Base-by-base conservation (phyloP, 2,113 vertebrate species). In the Eurystomus gularis region DNA sequence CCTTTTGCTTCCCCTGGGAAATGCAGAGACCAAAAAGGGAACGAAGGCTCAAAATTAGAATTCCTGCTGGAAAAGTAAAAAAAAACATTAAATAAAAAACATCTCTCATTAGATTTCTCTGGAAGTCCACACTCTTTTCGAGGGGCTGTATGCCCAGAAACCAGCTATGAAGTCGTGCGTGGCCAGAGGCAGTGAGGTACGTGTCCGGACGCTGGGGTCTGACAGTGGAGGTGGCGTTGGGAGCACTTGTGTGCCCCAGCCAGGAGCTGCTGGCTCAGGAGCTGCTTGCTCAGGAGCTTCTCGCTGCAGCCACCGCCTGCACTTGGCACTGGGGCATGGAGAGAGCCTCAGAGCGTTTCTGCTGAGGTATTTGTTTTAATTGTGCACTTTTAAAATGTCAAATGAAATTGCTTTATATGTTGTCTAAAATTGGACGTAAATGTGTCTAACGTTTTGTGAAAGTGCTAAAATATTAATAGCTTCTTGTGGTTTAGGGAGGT, bases 401-500 rank as follows among this genome's bases (percentile, higher is more conserved):
- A 44, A 83, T 54, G 60, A 78, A 82, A 92, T 86, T 78, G 71
- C 64, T 90, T 70, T 77, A 26, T 62, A 11, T 68, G 69, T 75
- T 84, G 86, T 92, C 92, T 92, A 62, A 90, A 75, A 64, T 28
- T 48, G 76, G 72, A 71, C 13, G 9, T 86, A 54, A 86, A 66
- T 44, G 76, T 93, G 80, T 92, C 80, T 57, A 29, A 68, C 55
- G 55, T 88, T 88, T 49, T 84, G 88, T 90, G 90, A 66, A 88
- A 83, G 65, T 84, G 86, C 72, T 95, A 23, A 86, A 94, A 75
- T 88, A 69, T 61, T 84, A 60, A 71, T 37, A 76, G 80, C 68
- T 69, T 88, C 68, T 40, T 51, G 71, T 71, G 78, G 24, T 79
- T 84, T 73, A 77, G 49, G 82, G 85, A 71, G 19, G 18, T 70